These are phyloP conservation scores for Ophiodon elongatus DNA, from an alignment of 2,113 vertebrate species.

Conservation along the genomic window DNA sequence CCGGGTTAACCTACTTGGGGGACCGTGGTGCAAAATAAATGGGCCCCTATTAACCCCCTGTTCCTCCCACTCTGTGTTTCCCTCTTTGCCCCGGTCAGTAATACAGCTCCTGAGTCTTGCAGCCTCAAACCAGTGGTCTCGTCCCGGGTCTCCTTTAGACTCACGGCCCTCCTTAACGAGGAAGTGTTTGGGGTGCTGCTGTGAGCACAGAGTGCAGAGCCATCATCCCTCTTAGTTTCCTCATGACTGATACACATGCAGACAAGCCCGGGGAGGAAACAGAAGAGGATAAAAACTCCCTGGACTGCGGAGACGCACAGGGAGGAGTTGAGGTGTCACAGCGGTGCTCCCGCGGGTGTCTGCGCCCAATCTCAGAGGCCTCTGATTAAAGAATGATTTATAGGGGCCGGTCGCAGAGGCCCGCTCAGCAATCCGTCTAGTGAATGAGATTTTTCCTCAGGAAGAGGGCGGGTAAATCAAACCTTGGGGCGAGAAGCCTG, in stretches of 20 bases:
- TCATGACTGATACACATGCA: slow-evolving; percentile 69
- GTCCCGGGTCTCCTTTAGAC: slow-evolving; percentile 24
- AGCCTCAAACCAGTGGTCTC: slow-evolving; percentile 16
- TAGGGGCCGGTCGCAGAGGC: slow-evolving; percentile 66
- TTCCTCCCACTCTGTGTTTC: neutral
- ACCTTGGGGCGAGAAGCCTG: slow-evolving; percentile 73
- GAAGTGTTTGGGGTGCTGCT: slow-evolving; percentile 32
- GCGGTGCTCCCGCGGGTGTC: slow-evolving; percentile 72
- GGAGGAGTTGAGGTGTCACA: slow-evolving; percentile 80
- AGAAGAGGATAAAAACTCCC: slow-evolving; percentile 66
- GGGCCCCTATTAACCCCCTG: neutral
- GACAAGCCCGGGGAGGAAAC: slow-evolving; percentile 70
- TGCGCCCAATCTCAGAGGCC: slow-evolving; percentile 76
- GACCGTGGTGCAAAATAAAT: neutral
- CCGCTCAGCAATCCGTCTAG: slow-evolving; percentile 84
- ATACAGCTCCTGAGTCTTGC: slow-evolving; percentile 1
- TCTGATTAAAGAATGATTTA: slow-evolving; percentile 91
- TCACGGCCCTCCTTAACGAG: slow-evolving; percentile 5
- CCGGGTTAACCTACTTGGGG: neutral
- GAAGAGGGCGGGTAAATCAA: slow-evolving; percentile 87
- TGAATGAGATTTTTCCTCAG: slow-evolving; percentile 83
- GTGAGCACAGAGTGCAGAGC: slow-evolving; percentile 32
- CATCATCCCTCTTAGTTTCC: slow-evolving; percentile 67
- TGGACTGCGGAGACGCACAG: slow-evolving; percentile 50
- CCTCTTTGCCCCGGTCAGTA: neutral